phyloP scores from a whole-genome alignment of 2,888 invertebrate species.

The Caenorhabditis auriculariae region DNA sequence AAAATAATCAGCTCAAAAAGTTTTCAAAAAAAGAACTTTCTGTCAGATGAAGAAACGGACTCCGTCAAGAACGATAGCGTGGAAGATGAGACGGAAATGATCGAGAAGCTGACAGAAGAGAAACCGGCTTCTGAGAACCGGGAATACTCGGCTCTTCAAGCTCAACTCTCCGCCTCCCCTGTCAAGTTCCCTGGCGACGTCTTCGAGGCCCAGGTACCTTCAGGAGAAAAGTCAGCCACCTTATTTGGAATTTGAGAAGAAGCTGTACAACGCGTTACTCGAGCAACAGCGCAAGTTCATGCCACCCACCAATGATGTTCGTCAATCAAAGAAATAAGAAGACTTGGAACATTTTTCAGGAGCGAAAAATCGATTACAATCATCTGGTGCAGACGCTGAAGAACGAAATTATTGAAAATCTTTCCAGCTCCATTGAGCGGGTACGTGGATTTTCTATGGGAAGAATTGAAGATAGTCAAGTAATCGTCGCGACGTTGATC shows the following conservation, averaged over 20 bases:
- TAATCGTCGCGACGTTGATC: too few relatives aligned
- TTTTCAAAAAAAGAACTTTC: too few relatives aligned
- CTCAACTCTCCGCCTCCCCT: conserved; percentile 27
- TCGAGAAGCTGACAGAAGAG: conserved; percentile 19
- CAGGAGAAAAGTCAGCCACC: neutral
- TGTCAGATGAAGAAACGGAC: too few relatives aligned
- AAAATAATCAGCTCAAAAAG: too few relatives aligned
- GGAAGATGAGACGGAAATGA: neutral
- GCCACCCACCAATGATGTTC: conserved; percentile 36
- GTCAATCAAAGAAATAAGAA: neutral
- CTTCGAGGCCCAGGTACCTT: neutral
- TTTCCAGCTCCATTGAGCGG: conserved; percentile 83
- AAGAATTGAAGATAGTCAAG: too few relatives aligned
- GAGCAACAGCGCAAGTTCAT: conserved; percentile 70
- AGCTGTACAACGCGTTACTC: conserved; percentile 80
- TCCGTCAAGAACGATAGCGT: too few relatives aligned
- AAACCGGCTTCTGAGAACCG: conserved; percentile 6
- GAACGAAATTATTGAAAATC: conserved; percentile 81
- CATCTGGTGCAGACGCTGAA: conserved; percentile 87
- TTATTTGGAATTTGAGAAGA: conserved; percentile 78
- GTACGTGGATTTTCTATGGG: too few relatives aligned
- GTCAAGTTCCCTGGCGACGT: conserved; percentile 8
- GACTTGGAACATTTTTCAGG: neutral
- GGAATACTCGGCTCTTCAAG: conserved; percentile 29
- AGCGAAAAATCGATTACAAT: conserved; percentile 66